Percentiles rank a stretch among this genome's conserved stretches.
Conservation (phyloP, 2,797 vertebrate genomes). For the Lepus oiostolus region DNA sequence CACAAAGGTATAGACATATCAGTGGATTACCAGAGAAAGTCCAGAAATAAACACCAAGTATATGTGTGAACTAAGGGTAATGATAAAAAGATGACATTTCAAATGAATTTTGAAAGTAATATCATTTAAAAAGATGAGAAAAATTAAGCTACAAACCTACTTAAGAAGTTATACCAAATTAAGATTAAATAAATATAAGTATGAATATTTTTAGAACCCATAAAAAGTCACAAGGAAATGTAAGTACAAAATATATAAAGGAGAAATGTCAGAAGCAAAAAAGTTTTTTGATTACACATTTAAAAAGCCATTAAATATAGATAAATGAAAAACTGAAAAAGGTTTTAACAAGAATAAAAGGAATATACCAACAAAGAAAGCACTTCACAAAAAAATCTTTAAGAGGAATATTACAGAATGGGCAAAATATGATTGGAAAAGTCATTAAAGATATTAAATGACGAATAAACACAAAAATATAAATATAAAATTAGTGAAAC, state of each 20-base stretch:
- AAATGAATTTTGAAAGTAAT: not conserved
- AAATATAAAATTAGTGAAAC: conserved; percentile 42
- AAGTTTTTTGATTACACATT: not conserved
- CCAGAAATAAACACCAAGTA: not conserved
- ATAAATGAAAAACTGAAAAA: conserved; percentile 6
- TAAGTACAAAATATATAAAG: not conserved
- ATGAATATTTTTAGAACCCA: not conserved
- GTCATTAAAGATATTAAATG: conserved; percentile 27
- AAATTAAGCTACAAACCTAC: not conserved
- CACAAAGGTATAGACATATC: not conserved
- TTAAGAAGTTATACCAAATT: not conserved
- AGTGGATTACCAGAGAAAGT: not conserved
- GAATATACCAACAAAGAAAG: conserved; percentile 41
- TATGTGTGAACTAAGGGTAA: not conserved
- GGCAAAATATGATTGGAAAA: not conserved
- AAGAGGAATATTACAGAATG: not conserved
- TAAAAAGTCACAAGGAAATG: not conserved
- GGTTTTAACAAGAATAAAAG: conserved; percentile 9
- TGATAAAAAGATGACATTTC: conserved; percentile 8
- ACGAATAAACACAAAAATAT: conserved; percentile 22
- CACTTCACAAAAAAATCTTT: not conserved
- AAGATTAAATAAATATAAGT: conserved; percentile 52
- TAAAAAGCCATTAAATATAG: not conserved
- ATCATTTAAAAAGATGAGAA: conserved; percentile 8
- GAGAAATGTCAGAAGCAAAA: conserved; percentile 50